Evolutionary conservation across 2,888 invertebrate species (phyloP).

Genomic region (Phortica okadai): DNA sequence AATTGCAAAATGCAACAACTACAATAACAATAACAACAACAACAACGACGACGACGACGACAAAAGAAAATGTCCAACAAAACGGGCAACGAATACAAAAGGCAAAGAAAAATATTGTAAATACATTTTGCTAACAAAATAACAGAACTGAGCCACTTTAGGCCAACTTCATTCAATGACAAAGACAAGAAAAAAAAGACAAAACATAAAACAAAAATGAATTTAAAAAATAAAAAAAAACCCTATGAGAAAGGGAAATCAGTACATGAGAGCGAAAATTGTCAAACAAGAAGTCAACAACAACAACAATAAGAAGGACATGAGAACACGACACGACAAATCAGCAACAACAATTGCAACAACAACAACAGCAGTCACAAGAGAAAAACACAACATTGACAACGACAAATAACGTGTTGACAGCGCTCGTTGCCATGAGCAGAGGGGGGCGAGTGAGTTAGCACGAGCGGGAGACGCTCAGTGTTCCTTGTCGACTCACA

Average conservation of each 20-base stretch:
- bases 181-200: constrained; percentile 39
- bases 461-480: too few relatives aligned
- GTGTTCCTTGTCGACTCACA: not conserved
- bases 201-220: constrained; percentile 36
- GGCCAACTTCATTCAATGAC: constrained; percentile 54
- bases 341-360: constrained; percentile 17
- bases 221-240: not conserved
- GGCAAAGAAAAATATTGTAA: constrained; percentile 47
- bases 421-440: not conserved
- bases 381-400: constrained; percentile 21
- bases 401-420: constrained; percentile 29
- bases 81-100: constrained; percentile 10
- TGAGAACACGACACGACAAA: not conserved
- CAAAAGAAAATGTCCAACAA: constrained; percentile 12
- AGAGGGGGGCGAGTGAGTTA: too few relatives aligned
- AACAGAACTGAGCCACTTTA: constrained; percentile 26
- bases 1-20: constrained; percentile 25
- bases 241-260: not conserved
- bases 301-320: constrained; percentile 37
- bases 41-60: constrained; percentile 25
- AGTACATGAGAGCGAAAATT: not conserved
- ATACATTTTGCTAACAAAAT: constrained; percentile 46
- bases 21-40: constrained; percentile 36
- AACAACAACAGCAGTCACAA: constrained; percentile 6
- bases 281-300: constrained; percentile 40